Base-by-base conservation (phyloP, 1,140 invertebrate species). In the Prorops nasuta region DNA sequence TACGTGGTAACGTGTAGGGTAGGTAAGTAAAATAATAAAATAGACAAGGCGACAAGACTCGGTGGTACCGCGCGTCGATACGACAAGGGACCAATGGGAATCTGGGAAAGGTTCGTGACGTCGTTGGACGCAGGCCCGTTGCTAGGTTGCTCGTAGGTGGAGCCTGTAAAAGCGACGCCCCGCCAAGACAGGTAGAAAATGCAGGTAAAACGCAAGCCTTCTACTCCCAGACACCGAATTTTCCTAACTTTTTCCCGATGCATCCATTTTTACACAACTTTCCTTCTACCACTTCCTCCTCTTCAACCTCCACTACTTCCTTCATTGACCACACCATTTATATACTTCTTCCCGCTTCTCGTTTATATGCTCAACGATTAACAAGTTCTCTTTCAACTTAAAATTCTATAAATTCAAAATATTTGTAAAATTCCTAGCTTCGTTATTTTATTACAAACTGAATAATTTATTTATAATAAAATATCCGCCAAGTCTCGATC, bases 21-120 rank as follows among this genome's bases (percentile, higher is more conserved):
- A 67, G 60, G 48, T 66, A 66, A 64, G 63, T 61, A 64, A 67
- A 66, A 68, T 67, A 68, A 68, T 68, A 68, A 69, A 68, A 68
- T 69, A n/a, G n/a, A 69, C 54, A 63, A 67, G 40, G 40, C 48
- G 47, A 47, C 18, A n/a, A n/a, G 38, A 44, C 49, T 42, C 44
- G 49, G 49, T 43, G 42, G 44, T 56, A 40, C 14, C 19, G 31
- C 49, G 49, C 59, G 59, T 63, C 64, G 56, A 67, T 64, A 63
- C 56, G 51, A 56, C 57, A n/a, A n/a, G 54, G 51, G 59, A 58
- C 67, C 67, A 69, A 69, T 69, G 41, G 51, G 62, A 63, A 56
- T 40, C 47, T 45, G 49, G 37, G 50, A 39, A 28, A 44, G 46
- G 20, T 52, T 32, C 51, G 66, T 67, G 60, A 65, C 58, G 63